These are phyloP conservation scores for Asbolus verrucosus DNA, from an alignment of 1,140 invertebrate genomes.

Conservation along the genomic window DNA sequence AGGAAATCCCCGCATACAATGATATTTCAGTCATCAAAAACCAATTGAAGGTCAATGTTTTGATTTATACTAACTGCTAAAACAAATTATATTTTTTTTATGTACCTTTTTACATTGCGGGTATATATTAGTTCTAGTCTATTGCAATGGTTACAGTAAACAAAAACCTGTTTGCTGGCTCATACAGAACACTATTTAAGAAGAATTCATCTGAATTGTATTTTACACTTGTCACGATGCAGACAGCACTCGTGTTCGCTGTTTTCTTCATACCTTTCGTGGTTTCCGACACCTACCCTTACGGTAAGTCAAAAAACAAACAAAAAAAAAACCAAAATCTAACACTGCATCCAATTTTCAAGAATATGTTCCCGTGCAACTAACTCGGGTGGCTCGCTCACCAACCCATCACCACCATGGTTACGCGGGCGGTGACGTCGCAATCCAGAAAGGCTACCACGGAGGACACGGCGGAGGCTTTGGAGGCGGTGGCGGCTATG, in stretches of 20 bases:
- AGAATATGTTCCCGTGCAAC: conserved; percentile 11
- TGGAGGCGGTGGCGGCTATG: conserved; percentile 11
- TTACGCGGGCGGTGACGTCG: background rate
- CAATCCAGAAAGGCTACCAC: background rate
- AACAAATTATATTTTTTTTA: conserved; percentile 20
- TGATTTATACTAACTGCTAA: conserved; percentile 12
- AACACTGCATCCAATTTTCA: too few relatives aligned
- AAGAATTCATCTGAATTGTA: background rate
- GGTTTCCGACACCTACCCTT: background rate
- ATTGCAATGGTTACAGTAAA: conserved; percentile 11
- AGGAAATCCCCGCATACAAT: conserved; percentile 20
- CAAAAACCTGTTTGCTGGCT: conserved; percentile 21
- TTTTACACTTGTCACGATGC: conserved; percentile 6
- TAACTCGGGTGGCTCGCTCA: conserved; percentile 22
- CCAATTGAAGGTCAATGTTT: conserved; percentile 33
- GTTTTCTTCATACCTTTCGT: background rate
- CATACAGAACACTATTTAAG: conserved; percentile 31
- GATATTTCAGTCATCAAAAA: conserved; percentile 3
- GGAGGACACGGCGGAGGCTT: conserved; percentile 6
- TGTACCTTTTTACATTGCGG: background rate
- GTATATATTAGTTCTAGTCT: conserved; percentile 31
- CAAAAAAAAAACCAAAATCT: too few relatives aligned
- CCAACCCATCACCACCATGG: conserved; percentile 9
- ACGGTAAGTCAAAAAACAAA: conserved; percentile 25
- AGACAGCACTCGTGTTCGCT: background rate